Conservation (phyloP, 2,113 vertebrate species). For the Callocephalon fimbriatum region DNA sequence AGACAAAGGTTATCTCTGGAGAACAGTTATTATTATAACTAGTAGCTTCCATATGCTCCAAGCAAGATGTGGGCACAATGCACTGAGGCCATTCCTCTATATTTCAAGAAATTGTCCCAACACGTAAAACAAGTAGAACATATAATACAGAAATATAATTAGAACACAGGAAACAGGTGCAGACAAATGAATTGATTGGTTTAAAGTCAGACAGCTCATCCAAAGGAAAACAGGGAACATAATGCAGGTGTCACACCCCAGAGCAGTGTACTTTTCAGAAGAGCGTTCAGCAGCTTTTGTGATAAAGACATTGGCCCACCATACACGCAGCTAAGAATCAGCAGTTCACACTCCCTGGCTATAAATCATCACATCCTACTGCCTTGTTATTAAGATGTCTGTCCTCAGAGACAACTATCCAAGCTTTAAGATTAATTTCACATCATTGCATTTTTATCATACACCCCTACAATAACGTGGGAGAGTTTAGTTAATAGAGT, state of each 20-base stretch:
- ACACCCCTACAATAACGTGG: not conserved
- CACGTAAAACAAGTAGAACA: not conserved
- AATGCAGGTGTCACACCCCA: not conserved
- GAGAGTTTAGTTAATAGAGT: not conserved
- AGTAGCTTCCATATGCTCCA: not conserved
- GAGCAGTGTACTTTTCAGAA: not conserved
- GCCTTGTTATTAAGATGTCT: not conserved
- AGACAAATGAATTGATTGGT: not conserved
- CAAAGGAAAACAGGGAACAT: not conserved
- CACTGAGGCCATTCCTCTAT: not conserved
- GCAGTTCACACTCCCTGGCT: not conserved
- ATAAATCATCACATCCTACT: constrained; percentile 14
- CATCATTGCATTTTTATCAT: constrained; percentile 2
- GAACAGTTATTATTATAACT: not conserved
- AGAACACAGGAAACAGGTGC: not conserved
- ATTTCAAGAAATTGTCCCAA: not conserved
- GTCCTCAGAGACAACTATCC: not conserved
- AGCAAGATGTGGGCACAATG: not conserved
- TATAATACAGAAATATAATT: not conserved
- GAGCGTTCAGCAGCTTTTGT: not conserved
- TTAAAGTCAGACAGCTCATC: not conserved
- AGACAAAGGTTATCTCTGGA: not conserved
- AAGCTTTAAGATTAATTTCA: constrained; percentile 34
- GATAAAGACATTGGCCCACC: not conserved
- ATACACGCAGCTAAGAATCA: not conserved